Evolutionary conservation across 2,797 vertebrate genomes (phyloP).

Genomic region (Arctocebus calabarensis): DNA sequence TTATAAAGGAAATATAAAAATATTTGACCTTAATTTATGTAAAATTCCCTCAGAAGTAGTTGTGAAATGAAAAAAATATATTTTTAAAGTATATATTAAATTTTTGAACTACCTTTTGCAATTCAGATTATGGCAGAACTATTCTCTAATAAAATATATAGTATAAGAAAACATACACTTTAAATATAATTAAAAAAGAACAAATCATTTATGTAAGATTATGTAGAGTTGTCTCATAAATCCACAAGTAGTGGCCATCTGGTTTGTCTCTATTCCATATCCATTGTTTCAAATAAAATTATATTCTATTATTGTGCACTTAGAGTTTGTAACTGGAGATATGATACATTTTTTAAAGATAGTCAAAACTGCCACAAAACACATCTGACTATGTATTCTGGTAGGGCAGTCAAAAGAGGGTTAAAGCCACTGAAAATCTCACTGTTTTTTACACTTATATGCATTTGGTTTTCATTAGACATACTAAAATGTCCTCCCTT

Average conservation of each 20-base stretch:
- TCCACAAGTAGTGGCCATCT: not conserved
- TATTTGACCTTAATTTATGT: not conserved
- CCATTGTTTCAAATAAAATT: not conserved
- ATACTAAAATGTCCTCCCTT: not conserved
- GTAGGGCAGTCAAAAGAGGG: not conserved
- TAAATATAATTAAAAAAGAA: conserved; percentile 34
- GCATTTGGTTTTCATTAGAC: conserved; percentile 26
- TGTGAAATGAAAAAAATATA: not conserved
- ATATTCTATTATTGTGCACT: too few species aligned
- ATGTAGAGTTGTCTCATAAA: not conserved
- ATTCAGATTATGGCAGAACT: not conserved
- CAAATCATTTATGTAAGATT: not conserved
- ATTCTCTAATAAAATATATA: not conserved
- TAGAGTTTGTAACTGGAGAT: too few species aligned
- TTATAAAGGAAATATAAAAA: conserved; percentile 8
- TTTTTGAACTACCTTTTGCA: conserved; percentile 35
- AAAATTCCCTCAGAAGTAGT: conserved; percentile 39
- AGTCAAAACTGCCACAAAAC: too few species aligned
- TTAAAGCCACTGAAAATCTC: conserved; percentile 16
- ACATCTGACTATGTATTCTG: not conserved
- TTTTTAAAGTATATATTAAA: conserved; percentile 43
- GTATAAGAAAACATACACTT: not conserved
- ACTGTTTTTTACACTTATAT: not conserved
- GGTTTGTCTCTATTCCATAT: not conserved
- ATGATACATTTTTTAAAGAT: too few species aligned